A percentile compares a stretch with the other conserved stretches of the same genome.
These are phyloP conservation scores for Campodea augens DNA, from an alignment of 1,140 invertebrate species.

Conservation along the genomic window DNA sequence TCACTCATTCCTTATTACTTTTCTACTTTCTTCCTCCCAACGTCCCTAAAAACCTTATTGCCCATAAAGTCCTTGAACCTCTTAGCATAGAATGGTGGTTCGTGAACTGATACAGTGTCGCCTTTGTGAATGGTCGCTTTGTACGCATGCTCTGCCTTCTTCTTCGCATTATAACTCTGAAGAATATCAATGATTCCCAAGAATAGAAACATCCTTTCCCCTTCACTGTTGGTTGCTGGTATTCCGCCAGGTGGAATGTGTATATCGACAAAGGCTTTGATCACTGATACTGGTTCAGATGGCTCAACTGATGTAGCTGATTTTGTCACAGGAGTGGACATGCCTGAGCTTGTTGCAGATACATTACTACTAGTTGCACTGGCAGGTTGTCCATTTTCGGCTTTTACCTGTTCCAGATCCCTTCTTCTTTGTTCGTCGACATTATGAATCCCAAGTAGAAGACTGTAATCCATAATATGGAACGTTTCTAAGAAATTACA, in stretches of 20 bases:
- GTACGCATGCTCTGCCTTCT: conserved; percentile 38
- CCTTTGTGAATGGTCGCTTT: conserved; percentile 39
- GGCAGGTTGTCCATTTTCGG: not conserved
- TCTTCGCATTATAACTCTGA: conserved; percentile 36
- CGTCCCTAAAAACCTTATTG: conserved; percentile 32
- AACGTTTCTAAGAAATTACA: conserved; percentile 37
- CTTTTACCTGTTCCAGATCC: conserved; percentile 9
- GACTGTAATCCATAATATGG: conserved; percentile 41
- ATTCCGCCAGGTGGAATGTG: conserved; percentile 28
- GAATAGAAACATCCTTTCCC: conserved; percentile 36
- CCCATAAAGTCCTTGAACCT: conserved; percentile 34
- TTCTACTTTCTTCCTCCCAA: too few relatives aligned
- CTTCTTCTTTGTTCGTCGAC: conserved; percentile 21
- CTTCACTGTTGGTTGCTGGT: conserved; percentile 37
- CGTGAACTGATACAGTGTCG: conserved; percentile 36
- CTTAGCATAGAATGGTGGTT: conserved; percentile 33
- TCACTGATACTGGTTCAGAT: too few relatives aligned
- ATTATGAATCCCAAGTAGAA: conserved; percentile 36
- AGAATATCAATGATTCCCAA: conserved; percentile 43
- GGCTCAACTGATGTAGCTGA: not conserved
- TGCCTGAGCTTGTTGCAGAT: not conserved
- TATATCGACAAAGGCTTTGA: too few relatives aligned
- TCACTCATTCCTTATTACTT: too few relatives aligned
- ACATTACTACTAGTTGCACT: not conserved
- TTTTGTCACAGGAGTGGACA: too few relatives aligned